phyloP scores from a whole-genome alignment of 2,797 vertebrate species.

The Microcaecilia unicolor region DNA sequence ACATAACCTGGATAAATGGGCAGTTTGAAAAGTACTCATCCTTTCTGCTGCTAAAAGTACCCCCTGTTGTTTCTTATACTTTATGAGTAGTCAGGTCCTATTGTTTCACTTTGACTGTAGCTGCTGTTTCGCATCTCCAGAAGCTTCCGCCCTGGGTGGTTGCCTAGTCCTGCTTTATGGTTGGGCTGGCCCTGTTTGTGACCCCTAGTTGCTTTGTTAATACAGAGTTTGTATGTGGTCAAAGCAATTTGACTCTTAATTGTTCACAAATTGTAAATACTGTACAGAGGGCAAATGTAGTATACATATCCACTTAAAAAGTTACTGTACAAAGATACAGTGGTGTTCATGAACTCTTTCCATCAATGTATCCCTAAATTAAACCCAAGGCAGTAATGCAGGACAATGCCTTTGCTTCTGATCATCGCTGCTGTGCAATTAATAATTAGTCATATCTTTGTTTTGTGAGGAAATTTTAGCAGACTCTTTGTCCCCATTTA shows the following conservation, averaged over 20 bases:
- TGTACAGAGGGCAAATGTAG: too few relatives aligned
- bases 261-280: not conserved
- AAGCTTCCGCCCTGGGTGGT: too few relatives aligned
- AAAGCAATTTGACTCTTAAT: not conserved
- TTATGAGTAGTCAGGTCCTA: too few relatives aligned
- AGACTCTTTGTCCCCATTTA: conserved; percentile 16
- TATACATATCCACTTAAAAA: not conserved
- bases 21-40: too few relatives aligned
- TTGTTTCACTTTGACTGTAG: too few relatives aligned
- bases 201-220: too few relatives aligned
- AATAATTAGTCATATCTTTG: conserved; percentile 18
- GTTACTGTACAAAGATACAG: not conserved
- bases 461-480: conserved; percentile 26
- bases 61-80: too few relatives aligned
- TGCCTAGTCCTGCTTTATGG: too few relatives aligned
- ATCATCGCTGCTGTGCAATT: accelerated
- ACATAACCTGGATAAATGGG: too few relatives aligned
- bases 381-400: not conserved
- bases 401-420: accelerated
- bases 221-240: not conserved
- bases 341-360: not conserved
- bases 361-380: not conserved
- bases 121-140: too few relatives aligned
- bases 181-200: too few relatives aligned
- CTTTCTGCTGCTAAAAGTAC: too few relatives aligned